phyloP scores from a whole-genome alignment of 2,113 vertebrate species.

The Chamaea fasciata region DNA sequence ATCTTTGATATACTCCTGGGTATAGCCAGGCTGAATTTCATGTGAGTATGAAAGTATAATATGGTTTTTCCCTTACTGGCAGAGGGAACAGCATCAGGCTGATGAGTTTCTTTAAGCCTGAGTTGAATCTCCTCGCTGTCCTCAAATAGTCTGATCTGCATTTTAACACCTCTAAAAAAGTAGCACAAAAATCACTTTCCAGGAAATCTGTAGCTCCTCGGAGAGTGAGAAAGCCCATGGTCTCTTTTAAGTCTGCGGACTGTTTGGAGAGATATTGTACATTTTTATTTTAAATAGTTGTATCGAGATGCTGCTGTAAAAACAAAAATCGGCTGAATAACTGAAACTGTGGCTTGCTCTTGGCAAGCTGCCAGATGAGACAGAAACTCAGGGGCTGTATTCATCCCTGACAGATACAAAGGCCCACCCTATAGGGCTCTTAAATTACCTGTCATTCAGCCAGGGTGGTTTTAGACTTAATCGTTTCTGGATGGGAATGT shows the following conservation, averaged over 20 bases:
- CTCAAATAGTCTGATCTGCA: conserved; percentile 15
- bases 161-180: conserved; percentile 8
- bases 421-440: conserved; percentile 11
- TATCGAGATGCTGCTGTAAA: not conserved
- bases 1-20: not conserved
- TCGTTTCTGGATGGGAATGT: conserved; percentile 38
- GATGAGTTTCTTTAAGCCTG: conserved; percentile 11
- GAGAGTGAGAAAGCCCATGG: not conserved
- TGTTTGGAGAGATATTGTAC: not conserved
- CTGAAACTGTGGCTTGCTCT: not conserved
- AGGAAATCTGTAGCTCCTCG: not conserved
- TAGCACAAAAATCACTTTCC: not conserved
- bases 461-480: conserved; percentile 30
- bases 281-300: conserved; percentile 31
- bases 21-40: conserved; percentile 28
- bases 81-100: not conserved
- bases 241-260: not conserved
- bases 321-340: conserved; percentile 24
- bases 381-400: not conserved
- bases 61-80: not conserved
- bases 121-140: not conserved
- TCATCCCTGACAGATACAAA: not conserved
- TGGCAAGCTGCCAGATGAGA: conserved; percentile 7
- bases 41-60: not conserved
- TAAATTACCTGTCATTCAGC: conserved; percentile 66